Base-by-base conservation (phyloP, 2,113 vertebrate species). In the Amia ocellicauda region DNA sequence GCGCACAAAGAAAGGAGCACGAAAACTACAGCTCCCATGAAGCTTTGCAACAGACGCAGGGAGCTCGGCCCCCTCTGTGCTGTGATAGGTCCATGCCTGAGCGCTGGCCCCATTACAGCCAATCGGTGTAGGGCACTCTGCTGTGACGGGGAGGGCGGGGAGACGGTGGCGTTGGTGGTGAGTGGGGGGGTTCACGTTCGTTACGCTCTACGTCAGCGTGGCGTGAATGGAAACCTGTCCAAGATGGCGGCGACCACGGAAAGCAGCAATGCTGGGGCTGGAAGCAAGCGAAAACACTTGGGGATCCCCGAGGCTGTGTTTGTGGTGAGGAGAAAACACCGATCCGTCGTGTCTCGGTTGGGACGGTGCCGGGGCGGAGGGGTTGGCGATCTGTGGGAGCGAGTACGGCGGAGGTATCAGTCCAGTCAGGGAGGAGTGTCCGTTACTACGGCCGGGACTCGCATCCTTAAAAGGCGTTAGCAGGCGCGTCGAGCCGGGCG, bases 281-380 rank as follows among this genome's bases (percentile, higher is more conserved):
- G 84, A 36, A 83, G 80, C 26, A 92, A 88, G 82, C 89, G 89
- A 58, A 87, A 88, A 58, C 93, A 95, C 26, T 86, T 98, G 22
- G 94, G 95, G 2, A 97, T 98, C 68, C 95, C 94, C 0, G 93
- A 95, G 74, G 94, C 94, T 0, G 84, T 95, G 28, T 97, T 97
- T 72, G 90, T 97, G 90, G 95, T 98, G 82, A 84, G 93, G 13
- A 36, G 27, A 23, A 19, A 69, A 7, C 9, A 9, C 9, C 43
- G 19, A n/a, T 14, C 17, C 8, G 1, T 3, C 3, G 3, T 41
- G 16, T 43, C 0, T 3, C 17, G 3, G 2, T 3, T 14, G 1
- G 2, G 11, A n/a, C 1, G 13, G 0, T 2, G 14, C 14, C 8
- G 2, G 20, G 4, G 1, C 9, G n/a, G 0, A 11, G 13, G 17